Conservation (phyloP, 2,113 vertebrate species). For the Daphoenositta chrysoptera region DNA sequence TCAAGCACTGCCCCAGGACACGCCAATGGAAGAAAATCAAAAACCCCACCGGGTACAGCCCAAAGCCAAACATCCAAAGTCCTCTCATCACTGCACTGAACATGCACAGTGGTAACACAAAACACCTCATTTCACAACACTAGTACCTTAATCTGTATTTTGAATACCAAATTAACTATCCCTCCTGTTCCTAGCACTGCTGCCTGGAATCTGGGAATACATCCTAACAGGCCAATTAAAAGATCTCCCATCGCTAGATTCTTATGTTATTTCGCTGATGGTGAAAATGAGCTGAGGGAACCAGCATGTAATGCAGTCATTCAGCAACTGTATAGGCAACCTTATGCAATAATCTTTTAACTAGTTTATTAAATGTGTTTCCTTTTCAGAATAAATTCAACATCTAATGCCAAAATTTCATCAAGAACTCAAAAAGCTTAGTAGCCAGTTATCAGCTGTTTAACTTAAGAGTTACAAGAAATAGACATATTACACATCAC, state of each 20-base stretch:
- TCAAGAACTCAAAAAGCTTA: background rate
- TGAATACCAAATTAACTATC: background rate
- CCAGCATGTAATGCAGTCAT: background rate
- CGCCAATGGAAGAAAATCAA: background rate
- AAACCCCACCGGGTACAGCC: background rate
- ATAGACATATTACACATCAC: background rate
- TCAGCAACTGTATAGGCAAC: background rate
- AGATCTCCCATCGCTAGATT: background rate
- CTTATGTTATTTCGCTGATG: background rate
- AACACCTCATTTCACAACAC: background rate
- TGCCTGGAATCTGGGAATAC: background rate
- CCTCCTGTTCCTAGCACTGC: background rate
- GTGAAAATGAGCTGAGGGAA: background rate
- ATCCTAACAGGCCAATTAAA: background rate
- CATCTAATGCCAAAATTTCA: constrained; percentile 14
- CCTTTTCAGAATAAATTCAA: constrained; percentile 18
- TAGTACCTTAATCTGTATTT: background rate
- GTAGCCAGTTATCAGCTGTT: background rate
- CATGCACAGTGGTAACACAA: background rate
- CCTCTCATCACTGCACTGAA: background rate
- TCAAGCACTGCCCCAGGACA: background rate
- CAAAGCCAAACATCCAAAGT: background rate
- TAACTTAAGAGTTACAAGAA: constrained; percentile 12
- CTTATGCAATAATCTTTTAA: constrained; percentile 1
- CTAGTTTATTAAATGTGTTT: constrained; percentile 36